phyloP scores from a whole-genome alignment of 2,888 invertebrate species.

The Sphinx pinastri region DNA sequence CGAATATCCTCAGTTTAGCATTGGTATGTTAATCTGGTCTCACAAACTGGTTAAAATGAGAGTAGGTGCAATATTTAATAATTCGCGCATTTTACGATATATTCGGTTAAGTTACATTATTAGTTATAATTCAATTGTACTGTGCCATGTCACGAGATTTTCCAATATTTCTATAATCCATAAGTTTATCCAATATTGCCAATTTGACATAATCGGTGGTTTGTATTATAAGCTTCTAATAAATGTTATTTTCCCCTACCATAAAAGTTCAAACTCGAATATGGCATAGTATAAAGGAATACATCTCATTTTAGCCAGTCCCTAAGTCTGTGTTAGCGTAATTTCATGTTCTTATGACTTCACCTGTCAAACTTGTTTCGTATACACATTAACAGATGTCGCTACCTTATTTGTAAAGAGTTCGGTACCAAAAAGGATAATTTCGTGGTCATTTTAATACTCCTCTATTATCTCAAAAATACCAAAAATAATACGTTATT shows the following conservation, averaged over 20 bases:
- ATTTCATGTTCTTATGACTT: constrained; percentile 61
- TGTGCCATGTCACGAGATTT: not conserved
- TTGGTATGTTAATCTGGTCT: constrained; percentile 39
- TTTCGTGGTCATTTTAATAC: constrained; percentile 24
- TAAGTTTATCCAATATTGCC: too few relatives aligned
- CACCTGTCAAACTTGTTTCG: constrained; percentile 27
- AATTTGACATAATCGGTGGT: too few relatives aligned
- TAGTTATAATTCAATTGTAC: constrained; percentile 1
- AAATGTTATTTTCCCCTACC: not conserved
- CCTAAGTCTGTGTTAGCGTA: constrained; percentile 65
- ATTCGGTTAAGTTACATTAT: constrained; percentile 16
- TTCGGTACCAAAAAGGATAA: constrained; percentile 10
- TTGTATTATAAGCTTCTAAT: too few relatives aligned
- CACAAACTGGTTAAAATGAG: constrained; percentile 59
- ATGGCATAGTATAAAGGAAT: constrained; percentile 45
- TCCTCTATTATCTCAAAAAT: constrained; percentile 20
- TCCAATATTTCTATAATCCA: too few relatives aligned
- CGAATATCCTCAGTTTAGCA: constrained; percentile 40
- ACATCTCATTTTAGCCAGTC: constrained; percentile 68
- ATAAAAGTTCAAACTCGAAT: constrained; percentile 6
- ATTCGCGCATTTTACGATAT: constrained; percentile 15
- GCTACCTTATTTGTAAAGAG: constrained; percentile 23
- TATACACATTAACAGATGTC: constrained; percentile 32
- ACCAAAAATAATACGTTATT: constrained; percentile 17
- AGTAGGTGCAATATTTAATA: constrained; percentile 37